Base-by-base conservation (phyloP, 2,113 vertebrate genomes). In the Neodontobutis hainanensis region DNA sequence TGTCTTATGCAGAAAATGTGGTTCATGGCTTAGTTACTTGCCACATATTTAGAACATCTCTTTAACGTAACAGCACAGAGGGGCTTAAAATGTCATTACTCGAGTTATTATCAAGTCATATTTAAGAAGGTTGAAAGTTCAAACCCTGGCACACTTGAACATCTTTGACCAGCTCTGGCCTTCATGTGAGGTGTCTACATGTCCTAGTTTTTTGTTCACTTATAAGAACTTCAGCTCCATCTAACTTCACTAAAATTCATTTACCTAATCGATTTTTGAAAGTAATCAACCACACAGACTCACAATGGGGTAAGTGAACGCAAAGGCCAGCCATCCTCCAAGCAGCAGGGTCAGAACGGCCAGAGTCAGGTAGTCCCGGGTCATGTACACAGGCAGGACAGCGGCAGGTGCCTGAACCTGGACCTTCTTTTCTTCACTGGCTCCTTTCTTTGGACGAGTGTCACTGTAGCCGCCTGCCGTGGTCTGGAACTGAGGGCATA, bases 261-360 rank as follows among this genome's bases (percentile, higher is more conserved):
- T 27, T 27, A 27, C 19, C 19, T 27, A 27, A 27, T 27, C 3
- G 42, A 2, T 8, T 43, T 43, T 43, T 27, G 19, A 50, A 5
- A 5, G 16, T 61, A 16, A 11, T 1, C 8, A 47, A 7, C 27
- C 6, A 60, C 11, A 59, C 35, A 62, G 46, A 88, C 88, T 83
- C 61, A 90, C 89, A 6, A 61, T n/a, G 5, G 92, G 88, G 78
- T 90, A 91, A 0, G 86, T 90, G 68, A 96, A 12, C 0, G 92
- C 83, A 34, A 94, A 81, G 38, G 94, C 90, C 55, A 97, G 27
- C 82, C 94, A 95, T 1, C 94, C 95, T 0, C 94, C 96, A 50
- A 97, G 84, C 73, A 98, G 86, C 14, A 94, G 65, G 0, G 94
- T 92, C 63, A 94, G 74, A 0, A 94, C 12, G 0, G 80, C 85